Base-by-base conservation (phyloP, 2,113 vertebrate genomes). In the Melanerpes formicivorus region DNA sequence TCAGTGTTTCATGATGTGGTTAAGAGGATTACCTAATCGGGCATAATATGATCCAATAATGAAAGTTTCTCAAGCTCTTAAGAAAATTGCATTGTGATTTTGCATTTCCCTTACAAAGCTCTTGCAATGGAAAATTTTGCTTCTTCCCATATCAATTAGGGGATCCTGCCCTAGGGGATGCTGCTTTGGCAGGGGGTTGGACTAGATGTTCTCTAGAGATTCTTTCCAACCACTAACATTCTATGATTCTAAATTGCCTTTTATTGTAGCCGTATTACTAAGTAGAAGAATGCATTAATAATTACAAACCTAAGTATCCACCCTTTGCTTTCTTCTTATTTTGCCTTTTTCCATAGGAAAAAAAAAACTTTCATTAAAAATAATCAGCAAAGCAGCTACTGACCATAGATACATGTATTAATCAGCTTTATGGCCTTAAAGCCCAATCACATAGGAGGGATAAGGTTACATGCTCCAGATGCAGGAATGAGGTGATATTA, bases 361-460 rank as follows among this genome's bases (percentile, higher is more conserved):
- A 54, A 9, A 70, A 59, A 71, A n/a, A 44, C 6, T 87, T 69
- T 40, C 11, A 27, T 86, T 90, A 25, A 8, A 54, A 67, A 40
- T 78, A 37, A 4, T 23, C 48, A 67, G 6, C 30, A n/a, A 63
- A 84, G 14, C 77, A 78, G 7, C 52, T 71, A 14, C 37, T 78
- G 73, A 56, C 25, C 23, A 18, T 40, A 79, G 30, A 42, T 58
- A 60, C 2, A 1, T 37, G 13, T 54, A 25, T 67, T 77, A 14
- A 42, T 71, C 63, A 25, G 7, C 37, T 78, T 13, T 3, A 3
- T 75, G 17, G 30, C 70, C 54, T 90, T 78, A 52, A 56, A 48
- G 72, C 52, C 0, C 5, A n/a, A 1, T 44, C 5, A 1, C 25
- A 5, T 9, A 46, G 25, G 37, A 42, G 37, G 54, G n/a, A 30